Base-by-base conservation (phyloP, 2,797 vertebrate species). In the Spinus pinus region DNA sequence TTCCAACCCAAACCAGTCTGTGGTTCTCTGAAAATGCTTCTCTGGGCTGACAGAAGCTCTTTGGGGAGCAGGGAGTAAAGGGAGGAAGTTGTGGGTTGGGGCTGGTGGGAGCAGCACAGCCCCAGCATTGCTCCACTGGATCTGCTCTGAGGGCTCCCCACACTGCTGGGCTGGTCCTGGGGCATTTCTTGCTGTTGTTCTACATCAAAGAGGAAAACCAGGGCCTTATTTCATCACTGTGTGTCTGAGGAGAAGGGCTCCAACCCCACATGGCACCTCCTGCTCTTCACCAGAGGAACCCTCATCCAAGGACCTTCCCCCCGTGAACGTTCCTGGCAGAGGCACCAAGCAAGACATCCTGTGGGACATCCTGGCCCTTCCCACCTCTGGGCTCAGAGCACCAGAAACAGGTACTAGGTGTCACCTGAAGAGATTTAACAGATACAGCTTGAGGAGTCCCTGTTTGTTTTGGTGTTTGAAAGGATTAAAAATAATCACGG, bases 81-180 rank as follows among this genome's bases (percentile, higher is more conserved):
- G 53, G 49, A 14, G 72, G 71, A 46, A 69, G 67, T 3, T 69
- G 28, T 60, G 79, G 37, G 14, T 9, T 65, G 30, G 54, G 20
- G 9, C 22, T 85, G 87, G 14, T 50, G 25, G 65, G 28, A 28
- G 8, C 41, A 42, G 6, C 42, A 25, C 1, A 13, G 47, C 27
- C 28, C 30, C 13, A 8, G 7, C 0, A 0, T 2, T 25, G 73
- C 42, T 64, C 12, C 8, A 0, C 3, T 37, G 41, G 24, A 10
- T 7, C 51, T 79, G 83, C 66, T 64, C 4, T 21, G 27, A 27
- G n/a, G 25, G 27, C 7, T 46, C 16, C 54, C 23, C 14, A 2
- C 1, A 1, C 39, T 86, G 50, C 27, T 74, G 80, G 13, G 5
- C 30, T 53, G 28, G 5, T 23, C 35, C 31, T 71, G n/a, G 30